Evolutionary conservation across 2,113 vertebrate species (phyloP).

Genomic region (Lampris megalopsis): DNA sequence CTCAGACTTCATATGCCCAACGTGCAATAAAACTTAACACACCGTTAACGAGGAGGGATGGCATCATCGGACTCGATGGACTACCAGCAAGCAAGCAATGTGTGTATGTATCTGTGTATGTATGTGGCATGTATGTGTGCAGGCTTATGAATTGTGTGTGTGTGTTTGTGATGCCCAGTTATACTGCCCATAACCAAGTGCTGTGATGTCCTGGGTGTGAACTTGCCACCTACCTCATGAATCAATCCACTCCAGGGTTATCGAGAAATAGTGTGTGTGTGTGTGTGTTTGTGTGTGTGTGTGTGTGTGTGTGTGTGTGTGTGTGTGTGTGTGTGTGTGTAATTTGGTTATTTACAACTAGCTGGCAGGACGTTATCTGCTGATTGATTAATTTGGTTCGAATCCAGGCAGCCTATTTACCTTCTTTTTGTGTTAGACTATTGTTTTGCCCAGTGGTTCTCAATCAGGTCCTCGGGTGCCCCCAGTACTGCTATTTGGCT

Average conservation of each 20-base stretch:
- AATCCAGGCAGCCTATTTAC: conserved; percentile 47
- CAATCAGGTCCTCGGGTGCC: background rate
- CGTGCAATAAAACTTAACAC: no score
- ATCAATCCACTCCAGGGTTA: conserved; percentile 72
- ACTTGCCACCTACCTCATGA: conserved; percentile 68
- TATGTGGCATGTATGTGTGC: no score
- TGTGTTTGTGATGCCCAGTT: background rate
- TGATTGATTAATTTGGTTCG: conserved; percentile 75
- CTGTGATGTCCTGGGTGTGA: conserved; percentile 67
- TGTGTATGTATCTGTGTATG: no score
- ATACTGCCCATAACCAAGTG: conserved; percentile 32
- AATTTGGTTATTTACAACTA: conserved; percentile 43
- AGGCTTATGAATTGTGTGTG: background rate
- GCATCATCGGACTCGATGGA: no score
- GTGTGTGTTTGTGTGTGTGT: conserved; percentile 9
- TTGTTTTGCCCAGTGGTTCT: conserved; percentile 29
- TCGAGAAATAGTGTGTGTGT: conserved; percentile 47
- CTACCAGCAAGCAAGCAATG: no score
- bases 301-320: conserved; percentile 2
- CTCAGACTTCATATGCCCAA: no score
- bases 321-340: conserved; percentile 25
- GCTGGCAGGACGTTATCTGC: conserved; percentile 66
- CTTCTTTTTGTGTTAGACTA: conserved; percentile 9
- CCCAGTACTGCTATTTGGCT: no score
- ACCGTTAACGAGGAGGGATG: no score